Base-by-base conservation (phyloP, 2,113 vertebrate species). In the Passer montanus region DNA sequence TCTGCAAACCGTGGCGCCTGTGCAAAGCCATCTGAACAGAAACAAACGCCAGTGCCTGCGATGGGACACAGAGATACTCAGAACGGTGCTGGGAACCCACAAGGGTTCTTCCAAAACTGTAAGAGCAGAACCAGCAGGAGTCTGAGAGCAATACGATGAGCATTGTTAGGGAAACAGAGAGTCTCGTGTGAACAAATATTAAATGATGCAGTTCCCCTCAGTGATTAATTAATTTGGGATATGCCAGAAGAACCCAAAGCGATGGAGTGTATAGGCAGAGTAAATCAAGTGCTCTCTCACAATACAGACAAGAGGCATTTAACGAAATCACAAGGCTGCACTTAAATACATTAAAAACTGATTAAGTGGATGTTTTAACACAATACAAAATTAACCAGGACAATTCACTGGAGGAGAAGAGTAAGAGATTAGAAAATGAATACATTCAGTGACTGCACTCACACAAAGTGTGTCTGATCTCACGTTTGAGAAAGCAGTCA, bases 301-400 rank as follows among this genome's bases (percentile, higher is more conserved):
- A 58, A 81, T 21, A 78, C 5, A 55, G 69, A 78, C 60, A 84
- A n/a, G 63, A 77, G 31, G 49, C 33, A 64, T 53, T 64, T 76
- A 85, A 87, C 68, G 67, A 78, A 90, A 80, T 49, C 22, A 39
- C 26, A 83, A 66, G 46, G 53, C 23, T 87, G 67, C 18, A 81
- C 82, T 87, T 87, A 91, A 91, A 87, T 52, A 73, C 44, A 78
- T 73, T 56, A 73, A 68, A 85, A 69, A 56, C 26, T 76, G 44
- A 86, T 81, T 84, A 94, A 58, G 7, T 5, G 46, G 53, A 13
- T 73, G 58, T 53, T 92, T 93, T 76, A 94, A 69, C 62, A 53
- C 20, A 85, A 72, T 17, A 62, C 64, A 60, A 90, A 91, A 90
- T 76, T 76, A 90, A 80, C n/a, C 24, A 39, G 53, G 28, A 56